phyloP scores from a whole-genome alignment of 2,113 vertebrate genomes.

The Oophaga pumilio region DNA sequence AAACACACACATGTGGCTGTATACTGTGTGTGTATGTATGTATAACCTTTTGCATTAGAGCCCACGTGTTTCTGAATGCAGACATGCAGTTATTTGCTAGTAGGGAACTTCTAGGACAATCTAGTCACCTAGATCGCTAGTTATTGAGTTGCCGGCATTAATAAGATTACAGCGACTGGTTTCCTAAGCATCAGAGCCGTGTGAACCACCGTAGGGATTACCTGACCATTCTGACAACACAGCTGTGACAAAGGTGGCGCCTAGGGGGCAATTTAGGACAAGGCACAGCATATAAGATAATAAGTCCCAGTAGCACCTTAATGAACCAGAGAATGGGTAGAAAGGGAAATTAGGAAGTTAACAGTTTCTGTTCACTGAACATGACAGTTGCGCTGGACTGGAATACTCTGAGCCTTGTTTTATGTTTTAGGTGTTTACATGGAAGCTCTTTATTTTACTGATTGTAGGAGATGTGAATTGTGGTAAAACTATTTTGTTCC shows the following conservation, averaged over 20 bases:
- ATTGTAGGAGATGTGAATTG: neutral
- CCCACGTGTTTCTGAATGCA: neutral
- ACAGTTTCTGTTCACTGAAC: conserved; percentile 61
- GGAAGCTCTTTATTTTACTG: neutral
- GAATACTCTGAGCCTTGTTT: conserved; percentile 59
- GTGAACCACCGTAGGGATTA: conserved; percentile 65
- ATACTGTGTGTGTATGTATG: too few relatives aligned
- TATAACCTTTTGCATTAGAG: neutral
- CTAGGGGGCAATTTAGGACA: conserved; percentile 82
- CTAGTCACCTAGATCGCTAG: neutral
- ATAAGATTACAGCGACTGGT: conserved; percentile 44
- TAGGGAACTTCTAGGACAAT: neutral
- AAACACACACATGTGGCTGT: too few relatives aligned
- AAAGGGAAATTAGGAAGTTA: conserved; percentile 67
- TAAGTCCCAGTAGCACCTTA: conserved; percentile 78
- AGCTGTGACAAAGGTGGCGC: conserved; percentile 71
- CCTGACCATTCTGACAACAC: conserved; percentile 67
- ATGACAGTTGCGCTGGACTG: conserved; percentile 48
- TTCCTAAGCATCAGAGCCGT: conserved; percentile 63
- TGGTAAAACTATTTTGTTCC: neutral
- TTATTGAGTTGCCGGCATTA: neutral
- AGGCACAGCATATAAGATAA: conserved; percentile 76
- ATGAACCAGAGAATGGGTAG: conserved; percentile 74
- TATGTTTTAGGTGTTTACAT: conserved; percentile 4
- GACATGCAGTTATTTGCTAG: neutral